phyloP scores from a whole-genome alignment of 2,113 vertebrate species.

The Passer montanus region DNA sequence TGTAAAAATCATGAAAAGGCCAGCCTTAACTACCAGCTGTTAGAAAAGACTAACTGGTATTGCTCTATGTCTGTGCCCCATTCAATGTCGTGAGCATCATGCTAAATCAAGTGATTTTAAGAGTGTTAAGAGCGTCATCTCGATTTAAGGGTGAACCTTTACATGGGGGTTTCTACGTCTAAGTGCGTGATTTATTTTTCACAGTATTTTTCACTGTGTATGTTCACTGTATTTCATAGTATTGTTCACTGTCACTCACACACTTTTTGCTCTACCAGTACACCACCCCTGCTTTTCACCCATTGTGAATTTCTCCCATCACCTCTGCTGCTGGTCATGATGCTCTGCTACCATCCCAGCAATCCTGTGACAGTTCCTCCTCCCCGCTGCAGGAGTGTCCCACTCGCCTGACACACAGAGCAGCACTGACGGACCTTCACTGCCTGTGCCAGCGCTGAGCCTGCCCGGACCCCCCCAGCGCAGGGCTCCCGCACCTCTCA shows the following conservation, averaged over 20 bases:
- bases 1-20: neutral
- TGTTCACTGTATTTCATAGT: neutral
- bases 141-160: neutral
- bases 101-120: neutral
- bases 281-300: neutral
- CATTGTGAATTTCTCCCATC: neutral
- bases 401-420: neutral
- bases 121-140: neutral
- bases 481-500: neutral
- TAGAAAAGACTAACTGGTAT: neutral
- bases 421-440: neutral
- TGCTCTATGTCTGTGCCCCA: neutral
- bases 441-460: neutral
- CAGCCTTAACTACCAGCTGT: neutral
- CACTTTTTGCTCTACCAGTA: neutral
- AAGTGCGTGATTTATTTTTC: neutral
- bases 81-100: neutral
- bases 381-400: neutral
- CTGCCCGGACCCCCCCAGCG: no score
- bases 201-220: neutral
- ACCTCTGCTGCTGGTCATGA: neutral
- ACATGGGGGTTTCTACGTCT: accelerated
- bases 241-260: neutral
- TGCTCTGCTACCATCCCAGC: neutral
- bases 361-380: neutral